Percentiles rank a stretch among this genome's conserved stretches.
Evolutionary conservation across 2,888 invertebrate genomes (phyloP).

Genomic region (Netelia melanura): DNA sequence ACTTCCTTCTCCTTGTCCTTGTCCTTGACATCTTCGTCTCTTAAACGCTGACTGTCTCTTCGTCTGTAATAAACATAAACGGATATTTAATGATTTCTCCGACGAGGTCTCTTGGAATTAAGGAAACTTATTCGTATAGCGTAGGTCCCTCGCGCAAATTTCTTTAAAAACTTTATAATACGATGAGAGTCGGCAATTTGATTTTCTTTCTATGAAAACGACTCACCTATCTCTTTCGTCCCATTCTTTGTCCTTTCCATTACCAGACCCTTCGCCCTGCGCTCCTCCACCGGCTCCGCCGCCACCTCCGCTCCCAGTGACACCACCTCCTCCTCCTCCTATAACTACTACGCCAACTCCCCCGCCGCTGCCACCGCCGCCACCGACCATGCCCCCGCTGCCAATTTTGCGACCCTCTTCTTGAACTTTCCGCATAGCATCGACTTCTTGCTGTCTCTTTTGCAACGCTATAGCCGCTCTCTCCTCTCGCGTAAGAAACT

Average conservation of each 20-base stretch:
- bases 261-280: slow-evolving; percentile 79
- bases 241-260: slow-evolving; percentile 84
- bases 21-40: slow-evolving; percentile 87
- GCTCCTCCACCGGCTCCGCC: slow-evolving; percentile 54
- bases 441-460: slow-evolving; percentile 95
- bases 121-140: too few species aligned
- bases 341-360: too few species aligned
- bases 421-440: slow-evolving; percentile 90
- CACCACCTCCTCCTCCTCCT: slow-evolving; percentile 42
- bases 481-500: slow-evolving; percentile 98
- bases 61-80: slow-evolving; percentile 72
- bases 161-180: too few species aligned
- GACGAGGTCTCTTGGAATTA: too few species aligned
- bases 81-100: not conserved
- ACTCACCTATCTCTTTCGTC: slow-evolving; percentile 83
- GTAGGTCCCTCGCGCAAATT: too few species aligned
- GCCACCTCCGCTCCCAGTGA: slow-evolving; percentile 35
- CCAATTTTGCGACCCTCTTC: slow-evolving; percentile 87
- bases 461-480: slow-evolving; percentile 95
- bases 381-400: too few species aligned
- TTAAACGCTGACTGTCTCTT: slow-evolving; percentile 81
- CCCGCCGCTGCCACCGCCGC: too few species aligned
- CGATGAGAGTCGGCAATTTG: too few species aligned
- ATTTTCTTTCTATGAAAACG: not conserved
- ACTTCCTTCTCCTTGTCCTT: slow-evolving; percentile 97